phyloP scores from a whole-genome alignment of 2,888 invertebrate genomes.

The Iselma pallidipennis region DNA sequence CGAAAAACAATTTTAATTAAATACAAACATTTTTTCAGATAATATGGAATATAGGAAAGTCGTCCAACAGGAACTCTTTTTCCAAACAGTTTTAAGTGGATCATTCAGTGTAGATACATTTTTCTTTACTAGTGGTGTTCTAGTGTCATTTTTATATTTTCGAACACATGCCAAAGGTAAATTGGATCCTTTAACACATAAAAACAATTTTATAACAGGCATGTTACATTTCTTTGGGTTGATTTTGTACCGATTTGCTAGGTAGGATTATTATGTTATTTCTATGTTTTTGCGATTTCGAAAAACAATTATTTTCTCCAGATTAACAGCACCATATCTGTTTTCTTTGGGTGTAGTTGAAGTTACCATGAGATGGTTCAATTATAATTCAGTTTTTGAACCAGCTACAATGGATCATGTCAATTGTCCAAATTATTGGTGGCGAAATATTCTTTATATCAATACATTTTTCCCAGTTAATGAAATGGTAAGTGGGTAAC shows the following conservation, averaged over 20 bases:
- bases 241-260: slow-evolving; percentile 75
- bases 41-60: slow-evolving; percentile 75
- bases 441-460: slow-evolving; percentile 84
- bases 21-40: no score
- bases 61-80: slow-evolving; percentile 76
- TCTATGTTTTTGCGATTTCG: not conserved
- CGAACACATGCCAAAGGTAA: slow-evolving; percentile 76
- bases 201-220: slow-evolving; percentile 66
- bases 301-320: no score
- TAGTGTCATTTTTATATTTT: slow-evolving; percentile 85
- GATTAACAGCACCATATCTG: slow-evolving; percentile 80
- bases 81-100: slow-evolving; percentile 78
- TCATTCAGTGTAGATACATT: slow-evolving; percentile 83
- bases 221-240: slow-evolving; percentile 75
- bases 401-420: slow-evolving; percentile 80
- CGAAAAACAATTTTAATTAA: slow-evolving; percentile 5
- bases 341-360: slow-evolving; percentile 83
- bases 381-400: slow-evolving; percentile 80
- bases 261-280: slow-evolving; percentile 56
- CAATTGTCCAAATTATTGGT: slow-evolving; percentile 85
- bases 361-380: slow-evolving; percentile 85
- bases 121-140: slow-evolving; percentile 78
- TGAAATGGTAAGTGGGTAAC: no score
- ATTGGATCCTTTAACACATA: slow-evolving; percentile 67
- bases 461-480: slow-evolving; percentile 84